phyloP scores from a whole-genome alignment of 2,113 vertebrate genomes.

The Pseudopodoces humilis region DNA sequence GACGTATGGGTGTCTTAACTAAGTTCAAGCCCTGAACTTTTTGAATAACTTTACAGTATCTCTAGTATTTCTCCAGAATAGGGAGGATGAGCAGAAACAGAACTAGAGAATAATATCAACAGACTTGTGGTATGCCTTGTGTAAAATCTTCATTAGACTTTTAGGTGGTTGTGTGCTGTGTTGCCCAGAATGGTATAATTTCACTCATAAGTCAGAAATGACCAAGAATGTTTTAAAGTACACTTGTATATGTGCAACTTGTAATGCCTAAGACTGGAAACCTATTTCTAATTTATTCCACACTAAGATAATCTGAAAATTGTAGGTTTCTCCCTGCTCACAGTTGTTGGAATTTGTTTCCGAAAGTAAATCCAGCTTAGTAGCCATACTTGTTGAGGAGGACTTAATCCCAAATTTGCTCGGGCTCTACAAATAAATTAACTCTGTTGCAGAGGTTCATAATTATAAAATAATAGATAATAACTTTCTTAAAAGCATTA shows the following conservation, averaged over 20 bases:
- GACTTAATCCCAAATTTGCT: background rate
- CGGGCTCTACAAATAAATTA: background rate
- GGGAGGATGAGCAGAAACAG: background rate
- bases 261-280: background rate
- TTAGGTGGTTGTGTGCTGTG: background rate
- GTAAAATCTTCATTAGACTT: background rate
- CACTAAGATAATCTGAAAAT: constrained; percentile 24
- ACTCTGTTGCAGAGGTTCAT: background rate
- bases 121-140: background rate
- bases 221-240: background rate
- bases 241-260: background rate
- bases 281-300: background rate
- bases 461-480: background rate
- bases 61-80: background rate
- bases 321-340: background rate
- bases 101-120: background rate
- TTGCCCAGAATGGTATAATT: background rate
- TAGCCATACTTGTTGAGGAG: background rate
- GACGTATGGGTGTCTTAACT: background rate
- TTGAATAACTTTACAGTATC: background rate
- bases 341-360: background rate
- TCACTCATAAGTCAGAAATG: background rate
- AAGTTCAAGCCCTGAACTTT: background rate
- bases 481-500: background rate
- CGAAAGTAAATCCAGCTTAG: background rate